Percentiles rank a stretch among this genome's conserved stretches.
Evolutionary conservation across 2,113 vertebrate genomes (phyloP).

Genomic region (Pteronura brasiliensis): DNA sequence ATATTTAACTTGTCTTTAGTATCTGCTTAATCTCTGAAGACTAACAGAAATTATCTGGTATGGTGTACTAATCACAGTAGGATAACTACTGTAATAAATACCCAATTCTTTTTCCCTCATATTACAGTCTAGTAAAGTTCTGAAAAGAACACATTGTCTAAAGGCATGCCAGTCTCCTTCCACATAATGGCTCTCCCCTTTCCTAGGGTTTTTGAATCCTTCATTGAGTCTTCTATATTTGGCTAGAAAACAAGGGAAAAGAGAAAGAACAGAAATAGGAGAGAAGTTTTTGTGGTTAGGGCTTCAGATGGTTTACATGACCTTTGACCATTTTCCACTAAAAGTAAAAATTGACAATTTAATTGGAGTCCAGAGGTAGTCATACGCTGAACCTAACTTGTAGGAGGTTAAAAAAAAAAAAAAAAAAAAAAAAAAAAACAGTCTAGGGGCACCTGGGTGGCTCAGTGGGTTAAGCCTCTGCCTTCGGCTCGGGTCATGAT

Average conservation of each 20-base stretch:
- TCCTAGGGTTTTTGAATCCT: not conserved
- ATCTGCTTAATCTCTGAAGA: not conserved
- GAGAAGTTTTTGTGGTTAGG: not conserved
- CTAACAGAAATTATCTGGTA: not conserved
- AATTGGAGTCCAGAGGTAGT: not conserved
- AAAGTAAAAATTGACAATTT: not conserved
- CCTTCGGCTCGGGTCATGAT: no score
- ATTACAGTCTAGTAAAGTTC: not conserved
- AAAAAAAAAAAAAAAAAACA: not conserved
- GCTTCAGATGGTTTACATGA: not conserved
- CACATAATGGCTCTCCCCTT: not conserved
- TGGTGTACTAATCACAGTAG: not conserved
- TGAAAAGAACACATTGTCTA: not conserved
- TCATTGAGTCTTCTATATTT: not conserved
- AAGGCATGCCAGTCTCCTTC: not conserved
- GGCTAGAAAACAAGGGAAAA: not conserved
- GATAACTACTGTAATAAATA: not conserved
- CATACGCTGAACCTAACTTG: not conserved
- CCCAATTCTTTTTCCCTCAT: not conserved
- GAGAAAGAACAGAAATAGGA: not conserved
- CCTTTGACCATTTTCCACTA: not conserved
- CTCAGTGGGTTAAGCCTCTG: no score
- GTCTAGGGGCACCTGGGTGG: no score
- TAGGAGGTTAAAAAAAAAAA: not conserved
- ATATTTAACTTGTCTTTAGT: not conserved